Evolutionary conservation across 2,888 invertebrate genomes (phyloP).

Genomic region (Sarcophaga subvicina): DNA sequence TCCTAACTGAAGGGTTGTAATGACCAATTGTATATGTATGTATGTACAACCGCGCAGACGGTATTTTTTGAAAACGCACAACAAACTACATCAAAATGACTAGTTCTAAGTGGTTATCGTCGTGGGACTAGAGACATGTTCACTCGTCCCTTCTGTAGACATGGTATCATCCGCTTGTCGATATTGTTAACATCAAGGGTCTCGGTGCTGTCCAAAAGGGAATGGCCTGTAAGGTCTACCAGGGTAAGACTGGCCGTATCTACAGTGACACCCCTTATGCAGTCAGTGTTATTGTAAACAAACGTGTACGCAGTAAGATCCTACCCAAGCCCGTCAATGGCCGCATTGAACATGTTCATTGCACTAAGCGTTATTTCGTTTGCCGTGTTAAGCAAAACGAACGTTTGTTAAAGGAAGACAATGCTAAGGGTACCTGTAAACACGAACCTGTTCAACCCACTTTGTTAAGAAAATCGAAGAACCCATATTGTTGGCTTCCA

Average conservation of each 20-base stretch:
- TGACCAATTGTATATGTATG: no score
- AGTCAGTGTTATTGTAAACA: conserved; percentile 99
- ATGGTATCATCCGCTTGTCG: conserved; percentile 97
- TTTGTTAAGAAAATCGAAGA: conserved; percentile 90
- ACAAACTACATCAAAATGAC: conserved; percentile 89
- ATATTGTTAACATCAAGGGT: conserved; percentile 99
- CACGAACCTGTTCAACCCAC: conserved; percentile 94
- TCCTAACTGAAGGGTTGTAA: no score
- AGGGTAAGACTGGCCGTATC: conserved; percentile 99
- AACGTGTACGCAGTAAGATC: conserved; percentile 96
- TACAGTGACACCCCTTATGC: conserved; percentile 99
- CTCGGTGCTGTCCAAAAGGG: conserved; percentile 99
- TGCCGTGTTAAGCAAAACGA: conserved; percentile 97
- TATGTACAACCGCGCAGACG: no score
- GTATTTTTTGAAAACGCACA: conserved; percentile 70
- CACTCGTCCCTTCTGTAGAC: conserved; percentile 96
- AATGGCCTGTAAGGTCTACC: conserved; percentile 99
- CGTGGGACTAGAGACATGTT: conserved; percentile 99
- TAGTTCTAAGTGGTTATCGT: conserved; percentile 98
- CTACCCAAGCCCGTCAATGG: conserved; percentile 98
- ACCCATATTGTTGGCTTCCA: conserved; percentile 93
- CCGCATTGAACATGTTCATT: conserved; percentile 98
- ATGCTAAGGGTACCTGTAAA: conserved; percentile 89
- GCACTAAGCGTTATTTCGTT: conserved; percentile 98
- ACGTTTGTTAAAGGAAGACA: conserved; percentile 91